Evolutionary conservation across 1,140 invertebrate genomes (phyloP), one percentile per base, ranked within the genome.

Genomic region (Megathymus violae): DNA sequence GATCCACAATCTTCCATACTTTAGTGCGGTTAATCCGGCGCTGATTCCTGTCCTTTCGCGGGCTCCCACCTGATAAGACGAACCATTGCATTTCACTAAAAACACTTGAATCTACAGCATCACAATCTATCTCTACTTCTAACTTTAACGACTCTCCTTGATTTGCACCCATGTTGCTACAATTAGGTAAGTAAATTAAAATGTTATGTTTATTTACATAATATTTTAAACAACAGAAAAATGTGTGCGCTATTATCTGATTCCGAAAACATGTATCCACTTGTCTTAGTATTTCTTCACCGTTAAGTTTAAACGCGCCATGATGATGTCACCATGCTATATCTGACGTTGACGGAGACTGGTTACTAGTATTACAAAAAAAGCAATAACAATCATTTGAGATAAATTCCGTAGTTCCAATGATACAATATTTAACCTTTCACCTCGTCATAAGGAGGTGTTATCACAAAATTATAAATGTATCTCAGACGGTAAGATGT

Each of bases 301-400:
- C 76, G 76, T 84, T 81, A 79, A 31, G 17, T 54, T 67, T 67
- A 67, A 73, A 64, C 11, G 31, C 36, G 48, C 16, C 34, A 9
- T 15, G 64, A 81, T 86, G 83, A 88, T 85, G 85, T 88, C 85
- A 88, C 56, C 62, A 2, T 10, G 52, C 64, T 76, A 80, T 76
- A 76, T 76, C 71, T 36, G 36, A 40, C 64, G 61, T 61, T 47
- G 61, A 69, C 64, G 59, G 62, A 60, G 68, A 54, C 59, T 48
- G 64, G 61, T 67, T 74, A 67, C 71, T 73, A 69, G 58, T 41
- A 62, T 58, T 38, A 60, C 13, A 43, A 56, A 56, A 31, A 69
- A 71, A 67, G 27, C 46, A 47, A 69, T 77, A 74, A 71, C 71
- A 62, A 64, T 41, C 17, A 22, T 27, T 31, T 43, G 19, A 43